Conservation (phyloP, 1,140 invertebrate species). For the Amyelois transitella region DNA sequence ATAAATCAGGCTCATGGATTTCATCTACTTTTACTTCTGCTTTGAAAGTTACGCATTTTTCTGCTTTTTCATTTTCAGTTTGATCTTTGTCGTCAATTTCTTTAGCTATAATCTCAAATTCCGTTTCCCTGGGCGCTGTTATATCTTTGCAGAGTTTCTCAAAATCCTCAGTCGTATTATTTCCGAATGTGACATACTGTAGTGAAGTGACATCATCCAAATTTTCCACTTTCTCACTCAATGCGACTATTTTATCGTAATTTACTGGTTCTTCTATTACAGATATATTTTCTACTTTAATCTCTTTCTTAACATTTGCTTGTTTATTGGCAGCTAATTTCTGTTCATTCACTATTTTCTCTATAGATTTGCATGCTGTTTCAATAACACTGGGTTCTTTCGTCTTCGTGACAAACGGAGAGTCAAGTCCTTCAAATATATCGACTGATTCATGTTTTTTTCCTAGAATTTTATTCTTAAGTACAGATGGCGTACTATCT, state of each 20-base stretch:
- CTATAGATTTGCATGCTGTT: constrained; percentile 23
- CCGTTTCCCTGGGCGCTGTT: constrained; percentile 35
- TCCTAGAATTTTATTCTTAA: constrained; percentile 14
- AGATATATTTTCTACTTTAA: constrained; percentile 14
- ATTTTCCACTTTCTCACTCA: constrained; percentile 3
- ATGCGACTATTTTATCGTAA: background rate
- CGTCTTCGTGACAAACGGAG: constrained; percentile 19
- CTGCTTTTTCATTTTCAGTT: constrained; percentile 4
- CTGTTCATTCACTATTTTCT: constrained; percentile 18
- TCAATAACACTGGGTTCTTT: constrained; percentile 19
- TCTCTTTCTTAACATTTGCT: constrained; percentile 6
- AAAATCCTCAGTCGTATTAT: constrained; percentile 53
- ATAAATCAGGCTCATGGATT: background rate
- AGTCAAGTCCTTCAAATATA: constrained; percentile 45
- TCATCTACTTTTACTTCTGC: background rate
- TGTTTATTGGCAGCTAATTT: constrained; percentile 2
- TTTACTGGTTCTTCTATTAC: constrained; percentile 6
- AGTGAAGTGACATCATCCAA: background rate
- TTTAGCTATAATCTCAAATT: constrained; percentile 47
- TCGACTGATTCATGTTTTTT: constrained; percentile 48
- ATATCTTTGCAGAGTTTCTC: constrained; percentile 58
- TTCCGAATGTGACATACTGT: constrained; percentile 11
- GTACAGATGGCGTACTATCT: constrained; percentile 16
- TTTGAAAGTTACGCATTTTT: background rate
- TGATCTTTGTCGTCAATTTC: constrained; percentile 16